A percentile compares a stretch with the other conserved stretches of the same genome.
Evolutionary conservation across 1,140 invertebrate genomes (phyloP).

Genomic region (Lepidotrigona ventralis): DNA sequence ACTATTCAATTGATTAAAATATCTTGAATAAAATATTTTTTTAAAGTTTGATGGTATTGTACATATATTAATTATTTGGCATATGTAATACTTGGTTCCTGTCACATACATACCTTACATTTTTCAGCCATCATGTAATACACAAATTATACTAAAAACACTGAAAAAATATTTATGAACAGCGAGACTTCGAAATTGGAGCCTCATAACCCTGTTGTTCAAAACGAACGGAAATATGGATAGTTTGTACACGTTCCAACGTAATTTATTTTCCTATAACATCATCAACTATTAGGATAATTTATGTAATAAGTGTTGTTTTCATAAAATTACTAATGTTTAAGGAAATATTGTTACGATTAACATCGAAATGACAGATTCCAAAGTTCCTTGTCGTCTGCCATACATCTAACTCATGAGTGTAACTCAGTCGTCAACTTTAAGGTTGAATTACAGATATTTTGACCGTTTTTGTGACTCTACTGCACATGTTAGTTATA

Average conservation of each 20-base stretch:
- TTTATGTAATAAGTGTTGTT: background rate
- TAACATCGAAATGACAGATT: conserved; percentile 24
- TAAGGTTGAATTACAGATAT: background rate
- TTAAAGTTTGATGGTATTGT: background rate
- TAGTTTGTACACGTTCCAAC: conserved; percentile 6
- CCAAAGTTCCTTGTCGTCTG: conserved; percentile 26
- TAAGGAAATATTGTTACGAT: conserved; percentile 14
- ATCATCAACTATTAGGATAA: background rate
- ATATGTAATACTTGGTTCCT: background rate
- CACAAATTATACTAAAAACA: conserved; percentile 53
- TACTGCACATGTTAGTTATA: background rate
- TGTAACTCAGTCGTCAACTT: conserved; percentile 9
- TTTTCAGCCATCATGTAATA: conserved; percentile 68
- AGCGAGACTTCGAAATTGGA: conserved; percentile 54
- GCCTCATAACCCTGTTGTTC: conserved; percentile 70
- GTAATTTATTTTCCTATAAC: conserved; percentile 9
- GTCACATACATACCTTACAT: conserved; percentile 67
- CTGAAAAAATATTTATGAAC: conserved; percentile 63
- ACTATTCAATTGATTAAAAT: background rate
- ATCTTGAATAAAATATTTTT: background rate
- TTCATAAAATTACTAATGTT: background rate
- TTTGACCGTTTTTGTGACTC: background rate
- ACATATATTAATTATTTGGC: background rate
- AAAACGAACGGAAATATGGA: conserved; percentile 27
- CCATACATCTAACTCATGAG: background rate